These are phyloP conservation scores for Pseudochirops cupreus DNA, from an alignment of 2,797 vertebrate species.

Conservation along the genomic window DNA sequence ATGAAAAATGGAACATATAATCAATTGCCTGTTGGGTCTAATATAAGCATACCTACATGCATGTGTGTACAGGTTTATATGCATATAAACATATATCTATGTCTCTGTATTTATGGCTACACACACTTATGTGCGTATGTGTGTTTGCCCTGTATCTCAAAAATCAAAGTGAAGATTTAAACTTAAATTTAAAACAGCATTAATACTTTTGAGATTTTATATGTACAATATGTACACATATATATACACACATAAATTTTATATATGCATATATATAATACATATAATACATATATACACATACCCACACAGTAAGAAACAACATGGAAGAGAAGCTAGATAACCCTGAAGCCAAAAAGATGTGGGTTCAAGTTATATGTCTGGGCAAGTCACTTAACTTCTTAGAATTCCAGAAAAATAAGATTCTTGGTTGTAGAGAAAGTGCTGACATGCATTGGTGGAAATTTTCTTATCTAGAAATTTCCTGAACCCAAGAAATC, in stretches of 20 bases:
- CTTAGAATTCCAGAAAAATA: not conserved
- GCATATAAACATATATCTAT: not conserved
- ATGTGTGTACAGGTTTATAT: too few species aligned
- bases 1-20: not conserved
- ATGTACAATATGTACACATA: too few species aligned
- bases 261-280: not conserved
- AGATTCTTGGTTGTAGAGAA: not conserved
- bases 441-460: not conserved
- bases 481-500: not conserved
- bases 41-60: not conserved
- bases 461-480: not conserved
- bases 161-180: not conserved
- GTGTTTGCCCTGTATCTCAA: not conserved
- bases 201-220: not conserved
- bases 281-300: not conserved
- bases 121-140: not conserved
- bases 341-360: not conserved
- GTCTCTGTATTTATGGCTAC: not conserved
- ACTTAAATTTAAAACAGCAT: not conserved
- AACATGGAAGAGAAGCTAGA: not conserved
- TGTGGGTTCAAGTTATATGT: not conserved
- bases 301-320: not conserved
- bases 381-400: not conserved
- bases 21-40: not conserved
- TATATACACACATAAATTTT: not conserved